A percentile compares a stretch with the other conserved stretches of the same genome.
Evolutionary conservation across 2,797 vertebrate genomes (phyloP).

Genomic region (Sciurus carolinensis): DNA sequence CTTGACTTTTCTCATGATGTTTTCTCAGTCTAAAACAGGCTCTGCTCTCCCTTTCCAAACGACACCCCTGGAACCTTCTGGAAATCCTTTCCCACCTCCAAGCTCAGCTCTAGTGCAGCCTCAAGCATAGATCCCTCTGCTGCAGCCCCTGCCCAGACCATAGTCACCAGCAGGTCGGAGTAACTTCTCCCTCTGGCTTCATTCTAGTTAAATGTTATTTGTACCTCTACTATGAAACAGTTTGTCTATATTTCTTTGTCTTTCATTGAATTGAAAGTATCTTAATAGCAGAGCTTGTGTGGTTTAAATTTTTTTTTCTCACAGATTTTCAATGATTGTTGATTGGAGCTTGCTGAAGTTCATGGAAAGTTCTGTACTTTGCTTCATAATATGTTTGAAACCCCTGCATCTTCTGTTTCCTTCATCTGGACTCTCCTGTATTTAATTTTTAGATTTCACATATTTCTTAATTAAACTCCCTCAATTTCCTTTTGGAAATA

Average conservation of each 20-base stretch:
- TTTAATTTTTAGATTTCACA: conserved; percentile 53
- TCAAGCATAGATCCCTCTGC: neutral
- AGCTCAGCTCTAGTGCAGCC: neutral
- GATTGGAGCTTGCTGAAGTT: conserved; percentile 17
- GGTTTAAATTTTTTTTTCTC: neutral
- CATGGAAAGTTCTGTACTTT: neutral
- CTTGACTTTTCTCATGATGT: neutral
- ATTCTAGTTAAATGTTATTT: neutral
- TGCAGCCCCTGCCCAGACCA: neutral
- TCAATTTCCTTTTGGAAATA: conserved; percentile 53
- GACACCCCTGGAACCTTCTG: neutral
- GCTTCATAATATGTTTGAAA: neutral
- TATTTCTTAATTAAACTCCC: conserved; percentile 28
- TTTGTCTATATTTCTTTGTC: neutral
- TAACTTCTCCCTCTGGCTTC: neutral
- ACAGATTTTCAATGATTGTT: neutral
- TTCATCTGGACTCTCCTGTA: neutral
- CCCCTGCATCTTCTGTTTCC: neutral
- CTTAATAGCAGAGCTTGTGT: neutral
- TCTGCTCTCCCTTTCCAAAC: neutral
- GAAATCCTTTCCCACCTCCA: neutral
- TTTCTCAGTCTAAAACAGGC: neutral
- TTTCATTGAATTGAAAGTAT: neutral
- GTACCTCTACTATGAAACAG: neutral
- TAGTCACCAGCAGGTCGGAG: neutral